Evolutionary conservation across 2,797 vertebrate genomes (phyloP), one percentile per base, ranked within the genome.

Genomic region (Gallinago nigripennis): DNA sequence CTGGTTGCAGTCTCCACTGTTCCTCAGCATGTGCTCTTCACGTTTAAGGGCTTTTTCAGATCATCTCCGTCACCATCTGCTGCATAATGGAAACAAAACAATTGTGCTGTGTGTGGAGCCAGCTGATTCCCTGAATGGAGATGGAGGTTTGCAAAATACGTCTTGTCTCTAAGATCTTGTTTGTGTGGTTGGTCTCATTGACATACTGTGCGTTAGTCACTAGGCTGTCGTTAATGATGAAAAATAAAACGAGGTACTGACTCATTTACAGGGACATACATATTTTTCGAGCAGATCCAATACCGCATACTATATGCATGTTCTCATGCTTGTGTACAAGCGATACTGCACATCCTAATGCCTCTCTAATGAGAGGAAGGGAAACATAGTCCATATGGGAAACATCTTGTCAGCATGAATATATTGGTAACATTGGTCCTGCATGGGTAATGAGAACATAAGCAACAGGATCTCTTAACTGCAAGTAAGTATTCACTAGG

Each of bases 21-120:
- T 95, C 41, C 77, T 88, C 94, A 92, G 72, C 92, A 76, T 91
- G 92, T 90, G 96, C 78, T 0, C 5, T 88, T 93, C 93, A 79
- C 6, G 1, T 95, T 96, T 88, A 90, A 92, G 83, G 77, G 92
- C 96, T 95, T 97, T 96, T 96, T 93, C 93, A 95, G 92, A 94
- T 95, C 88, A 90, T 95, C 90, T 93, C 77, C 39, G 53, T 81
- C 85, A 86, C 94, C 94, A 92, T 95, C 94, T 97, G 95, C 92
- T 95, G 53, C 72, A 21, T 86, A 92, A 77, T 86, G 86, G 86
- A 79, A 94, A 90, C 77, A 90, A 83, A 90, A 82, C 90, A 93
- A 56, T 86, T 56, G 88, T 45, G 66, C 85, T 71, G 46, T 88
- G 54, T 86, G 23, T 82, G 78, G 64, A 93, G 86, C 88, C 92